phyloP scores from a whole-genome alignment of 2,113 vertebrate genomes.

The Oxyruncus cristatus region DNA sequence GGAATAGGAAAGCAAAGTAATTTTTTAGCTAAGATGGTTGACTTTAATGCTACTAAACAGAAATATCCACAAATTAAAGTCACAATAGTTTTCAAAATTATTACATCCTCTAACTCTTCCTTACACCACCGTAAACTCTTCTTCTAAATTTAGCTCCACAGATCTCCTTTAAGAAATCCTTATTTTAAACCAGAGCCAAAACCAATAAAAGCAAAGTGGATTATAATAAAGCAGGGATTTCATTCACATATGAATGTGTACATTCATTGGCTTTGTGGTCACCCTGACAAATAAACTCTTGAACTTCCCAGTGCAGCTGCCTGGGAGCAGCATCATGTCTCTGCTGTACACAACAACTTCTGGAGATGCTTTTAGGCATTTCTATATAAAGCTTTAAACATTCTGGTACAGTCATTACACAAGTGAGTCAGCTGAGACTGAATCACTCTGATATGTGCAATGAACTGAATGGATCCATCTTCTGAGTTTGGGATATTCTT shows the following conservation, averaged over 20 bases:
- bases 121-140: neutral
- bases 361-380: conserved; percentile 10
- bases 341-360: neutral
- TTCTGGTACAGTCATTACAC: neutral
- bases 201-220: neutral
- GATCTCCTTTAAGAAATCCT: neutral
- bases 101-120: neutral
- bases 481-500: neutral
- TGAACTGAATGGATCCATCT: neutral
- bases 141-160: neutral
- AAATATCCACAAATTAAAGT: neutral
- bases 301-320: neutral
- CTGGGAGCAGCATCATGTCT: neutral
- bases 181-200: neutral
- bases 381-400: conserved; percentile 43
- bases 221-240: neutral
- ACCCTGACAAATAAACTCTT: neutral
- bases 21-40: neutral
- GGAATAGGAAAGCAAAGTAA: neutral
- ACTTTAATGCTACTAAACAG: neutral
- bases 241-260: neutral
- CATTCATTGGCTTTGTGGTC: neutral
- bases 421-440: conserved; percentile 53
- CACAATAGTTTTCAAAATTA: neutral
- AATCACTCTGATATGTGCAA: neutral